Percentiles rank a stretch among this genome's conserved stretches.
Conservation (phyloP, 1,140 invertebrate species). For the Coelopa frigida region DNA sequence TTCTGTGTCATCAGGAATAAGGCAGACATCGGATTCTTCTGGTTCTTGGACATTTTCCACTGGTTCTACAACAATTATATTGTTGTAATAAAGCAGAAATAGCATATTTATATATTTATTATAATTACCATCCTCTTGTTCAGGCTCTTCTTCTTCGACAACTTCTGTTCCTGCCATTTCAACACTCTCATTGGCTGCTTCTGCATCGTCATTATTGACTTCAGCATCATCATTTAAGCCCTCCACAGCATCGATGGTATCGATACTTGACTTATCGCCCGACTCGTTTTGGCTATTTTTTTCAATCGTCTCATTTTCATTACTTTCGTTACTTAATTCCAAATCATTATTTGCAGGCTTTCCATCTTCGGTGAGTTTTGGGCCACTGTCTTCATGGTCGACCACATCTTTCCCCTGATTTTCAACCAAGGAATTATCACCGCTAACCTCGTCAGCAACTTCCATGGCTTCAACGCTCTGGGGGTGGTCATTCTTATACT, state of each 20-base stretch:
- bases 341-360: too few relatives aligned
- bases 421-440: too few relatives aligned
- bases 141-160: constrained; percentile 9
- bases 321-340: too few relatives aligned
- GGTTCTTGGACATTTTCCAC: constrained; percentile 40
- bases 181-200: not conserved
- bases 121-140: constrained; percentile 32
- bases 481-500: too few relatives aligned
- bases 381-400: constrained; percentile 2
- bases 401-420: constrained; percentile 1
- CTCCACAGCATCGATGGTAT: too few relatives aligned
- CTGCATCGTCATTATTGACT: not conserved
- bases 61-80: constrained; percentile 17
- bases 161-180: not conserved
- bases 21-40: constrained; percentile 40
- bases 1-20: constrained; percentile 47
- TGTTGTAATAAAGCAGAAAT: constrained; percentile 3
- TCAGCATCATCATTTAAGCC: constrained; percentile 1
- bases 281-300: constrained; percentile 1
- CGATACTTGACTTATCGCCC: too few relatives aligned
- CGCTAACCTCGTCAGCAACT: constrained; percentile 27
- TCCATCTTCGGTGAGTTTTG: too few relatives aligned
- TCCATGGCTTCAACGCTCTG: constrained; percentile 16
- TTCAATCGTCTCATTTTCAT: constrained; percentile 1
- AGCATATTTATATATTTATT: not conserved